Conservation (phyloP, 2,888 invertebrate genomes). For the Lacanobia wlatinum region DNA sequence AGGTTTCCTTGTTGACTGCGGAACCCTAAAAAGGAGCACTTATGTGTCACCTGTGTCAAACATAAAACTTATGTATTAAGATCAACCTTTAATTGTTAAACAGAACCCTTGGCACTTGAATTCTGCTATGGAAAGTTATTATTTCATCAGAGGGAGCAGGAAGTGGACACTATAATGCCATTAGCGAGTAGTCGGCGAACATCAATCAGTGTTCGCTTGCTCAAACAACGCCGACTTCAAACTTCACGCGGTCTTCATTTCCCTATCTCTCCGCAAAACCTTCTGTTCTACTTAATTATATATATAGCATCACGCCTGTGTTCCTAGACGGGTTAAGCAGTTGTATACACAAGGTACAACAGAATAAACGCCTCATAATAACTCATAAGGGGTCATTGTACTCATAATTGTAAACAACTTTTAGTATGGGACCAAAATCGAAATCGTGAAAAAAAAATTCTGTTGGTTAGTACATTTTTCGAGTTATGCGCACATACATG, state of each 20-base stretch:
- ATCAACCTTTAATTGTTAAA: background rate
- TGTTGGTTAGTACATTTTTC: too few species aligned
- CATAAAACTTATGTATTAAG: too few species aligned
- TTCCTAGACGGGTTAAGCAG: background rate
- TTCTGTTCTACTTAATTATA: constrained; percentile 11
- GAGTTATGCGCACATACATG: too few species aligned
- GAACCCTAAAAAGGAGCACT: too few species aligned
- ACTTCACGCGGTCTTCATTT: constrained; percentile 41
- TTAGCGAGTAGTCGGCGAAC: constrained; percentile 16
- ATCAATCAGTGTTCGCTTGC: constrained; percentile 58
- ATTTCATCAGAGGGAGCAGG: constrained; percentile 22
- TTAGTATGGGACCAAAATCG: too few species aligned
- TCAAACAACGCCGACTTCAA: constrained; percentile 33
- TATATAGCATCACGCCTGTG: background rate
- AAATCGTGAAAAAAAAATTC: too few species aligned
- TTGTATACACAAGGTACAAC: background rate
- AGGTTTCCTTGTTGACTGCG: too few species aligned
- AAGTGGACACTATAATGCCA: constrained; percentile 12
- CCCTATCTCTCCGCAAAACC: constrained; percentile 28
- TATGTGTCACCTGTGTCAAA: too few species aligned
- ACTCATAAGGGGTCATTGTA: too few species aligned
- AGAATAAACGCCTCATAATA: too few species aligned
- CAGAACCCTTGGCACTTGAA: background rate
- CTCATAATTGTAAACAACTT: too few species aligned
- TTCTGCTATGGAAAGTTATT: constrained; percentile 3